These are phyloP conservation scores for Pseudomugil tenellus DNA, from an alignment of 2,797 vertebrate species.

Conservation along the genomic window DNA sequence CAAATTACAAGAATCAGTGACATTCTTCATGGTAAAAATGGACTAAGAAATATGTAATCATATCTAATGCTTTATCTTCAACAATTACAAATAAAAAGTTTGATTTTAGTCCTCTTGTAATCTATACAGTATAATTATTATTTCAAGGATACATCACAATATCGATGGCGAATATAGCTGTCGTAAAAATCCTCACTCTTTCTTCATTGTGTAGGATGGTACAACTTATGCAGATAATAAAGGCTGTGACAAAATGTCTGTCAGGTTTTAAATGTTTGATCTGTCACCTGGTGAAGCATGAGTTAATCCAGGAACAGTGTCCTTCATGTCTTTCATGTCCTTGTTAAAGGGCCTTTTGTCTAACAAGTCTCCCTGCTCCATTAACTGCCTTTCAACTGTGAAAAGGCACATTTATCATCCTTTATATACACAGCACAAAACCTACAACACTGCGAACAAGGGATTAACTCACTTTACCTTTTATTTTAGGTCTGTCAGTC, in stretches of 20 bases:
- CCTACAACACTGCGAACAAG: slow-evolving; percentile 29
- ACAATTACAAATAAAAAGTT: no score
- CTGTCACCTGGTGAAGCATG: slow-evolving; percentile 52
- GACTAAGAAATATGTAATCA: no score
- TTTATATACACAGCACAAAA: slow-evolving; percentile 54
- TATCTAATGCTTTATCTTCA: no score
- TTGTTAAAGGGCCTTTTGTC: slow-evolving; percentile 68
- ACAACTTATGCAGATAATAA: slow-evolving; percentile 28
- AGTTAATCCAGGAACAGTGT: slow-evolving; percentile 61
- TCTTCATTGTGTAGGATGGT: slow-evolving; percentile 14
- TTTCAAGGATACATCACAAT: slow-evolving; percentile 2
- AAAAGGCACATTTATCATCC: slow-evolving; percentile 75
- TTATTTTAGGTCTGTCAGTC: slow-evolving; percentile 23
- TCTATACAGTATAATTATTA: slow-evolving; percentile 13
- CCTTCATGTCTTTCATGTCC: slow-evolving; percentile 67
- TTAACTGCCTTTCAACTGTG: slow-evolving; percentile 76
- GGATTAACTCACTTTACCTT: slow-evolving; percentile 39
- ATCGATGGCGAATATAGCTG: neutral
- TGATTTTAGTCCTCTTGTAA: neutral
- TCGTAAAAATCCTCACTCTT: slow-evolving; percentile 7
- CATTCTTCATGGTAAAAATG: no score
- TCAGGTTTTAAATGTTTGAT: slow-evolving; percentile 31
- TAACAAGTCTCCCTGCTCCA: slow-evolving; percentile 68
- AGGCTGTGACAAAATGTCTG: slow-evolving; percentile 3
- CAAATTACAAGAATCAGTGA: no score